Conservation (phyloP, 2,797 vertebrate genomes). For the Pachyuromys duprasi region DNA sequence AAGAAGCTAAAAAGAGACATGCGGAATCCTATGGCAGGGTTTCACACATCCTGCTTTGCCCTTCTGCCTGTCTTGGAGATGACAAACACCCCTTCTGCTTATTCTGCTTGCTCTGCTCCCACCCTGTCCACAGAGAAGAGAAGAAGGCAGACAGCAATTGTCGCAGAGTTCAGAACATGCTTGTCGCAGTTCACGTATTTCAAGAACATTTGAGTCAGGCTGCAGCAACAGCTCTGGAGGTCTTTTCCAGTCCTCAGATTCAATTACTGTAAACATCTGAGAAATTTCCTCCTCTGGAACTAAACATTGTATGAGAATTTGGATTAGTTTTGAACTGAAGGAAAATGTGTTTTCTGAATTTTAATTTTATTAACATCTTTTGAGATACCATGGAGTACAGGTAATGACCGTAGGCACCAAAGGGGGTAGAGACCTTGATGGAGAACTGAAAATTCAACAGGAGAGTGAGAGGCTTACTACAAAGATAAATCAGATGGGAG, state of each 20-base stretch:
- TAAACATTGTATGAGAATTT: neutral
- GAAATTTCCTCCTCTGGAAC: neutral
- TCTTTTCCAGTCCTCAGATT: neutral
- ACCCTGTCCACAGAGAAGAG: neutral
- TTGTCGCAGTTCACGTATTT: neutral
- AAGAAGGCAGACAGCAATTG: too few species aligned
- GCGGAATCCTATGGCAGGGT: neutral
- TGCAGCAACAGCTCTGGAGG: neutral
- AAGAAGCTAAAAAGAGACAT: conserved; percentile 13
- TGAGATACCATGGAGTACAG: neutral
- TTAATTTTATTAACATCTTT: neutral
- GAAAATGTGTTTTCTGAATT: conserved; percentile 12
- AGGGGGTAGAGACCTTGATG: neutral
- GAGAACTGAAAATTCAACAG: neutral
- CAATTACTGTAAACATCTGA: neutral
- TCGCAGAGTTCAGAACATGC: neutral
- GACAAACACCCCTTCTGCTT: neutral
- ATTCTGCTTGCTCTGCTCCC: neutral
- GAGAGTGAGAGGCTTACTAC: neutral
- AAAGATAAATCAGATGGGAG: neutral
- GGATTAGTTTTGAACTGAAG: neutral
- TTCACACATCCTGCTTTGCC: neutral
- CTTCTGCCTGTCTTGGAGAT: neutral
- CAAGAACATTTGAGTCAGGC: neutral
- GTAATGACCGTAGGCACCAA: neutral